These are phyloP conservation scores for Hoplostethus atlanticus DNA, from an alignment of 2,797 vertebrate genomes.

Conservation along the genomic window DNA sequence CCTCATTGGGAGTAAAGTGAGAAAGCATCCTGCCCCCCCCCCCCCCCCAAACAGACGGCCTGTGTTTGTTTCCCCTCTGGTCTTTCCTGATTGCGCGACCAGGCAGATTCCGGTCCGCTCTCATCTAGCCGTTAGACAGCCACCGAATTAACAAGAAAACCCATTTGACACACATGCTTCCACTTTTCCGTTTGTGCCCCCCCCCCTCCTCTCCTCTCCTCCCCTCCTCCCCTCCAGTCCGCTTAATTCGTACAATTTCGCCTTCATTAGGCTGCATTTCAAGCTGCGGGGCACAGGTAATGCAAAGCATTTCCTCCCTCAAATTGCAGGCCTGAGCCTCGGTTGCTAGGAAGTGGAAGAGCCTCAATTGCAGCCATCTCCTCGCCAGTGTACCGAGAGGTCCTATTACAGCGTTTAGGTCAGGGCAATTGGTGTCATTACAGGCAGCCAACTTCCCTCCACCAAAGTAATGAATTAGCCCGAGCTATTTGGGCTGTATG, in stretches of 20 bases:
- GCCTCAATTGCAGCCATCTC: conserved; percentile 93
- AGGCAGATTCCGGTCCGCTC: conserved; percentile 70
- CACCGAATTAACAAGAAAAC: conserved; percentile 70
- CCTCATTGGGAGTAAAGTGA: conserved; percentile 44
- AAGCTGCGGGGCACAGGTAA: conserved; percentile 83
- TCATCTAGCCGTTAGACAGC: conserved; percentile 75
- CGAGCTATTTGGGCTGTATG: conserved; percentile 90
- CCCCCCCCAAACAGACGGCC: conserved; percentile 48
- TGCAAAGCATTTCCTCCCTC: conserved; percentile 81
- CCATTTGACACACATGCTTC: conserved; percentile 84
- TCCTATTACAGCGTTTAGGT: conserved; percentile 95
- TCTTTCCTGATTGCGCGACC: conserved; percentile 76
- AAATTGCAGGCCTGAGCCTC: conserved; percentile 80
- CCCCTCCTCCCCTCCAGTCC: conserved; percentile 30
- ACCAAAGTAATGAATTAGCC: conserved; percentile 94
- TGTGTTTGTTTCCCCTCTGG: conserved; percentile 76
- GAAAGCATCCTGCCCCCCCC: background rate
- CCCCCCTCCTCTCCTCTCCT: conserved; percentile 1
- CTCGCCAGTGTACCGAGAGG: conserved; percentile 88
- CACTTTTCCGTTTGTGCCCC: conserved; percentile 82
- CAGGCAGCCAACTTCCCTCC: conserved; percentile 94
- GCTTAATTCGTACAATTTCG: conserved; percentile 81
- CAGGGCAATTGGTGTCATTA: conserved; percentile 98
- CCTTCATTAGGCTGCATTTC: conserved; percentile 83
- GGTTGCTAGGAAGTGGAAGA: conserved; percentile 92